Conservation (phyloP, 1,140 invertebrate genomes). For the Elymnias hypermnestra region DNA sequence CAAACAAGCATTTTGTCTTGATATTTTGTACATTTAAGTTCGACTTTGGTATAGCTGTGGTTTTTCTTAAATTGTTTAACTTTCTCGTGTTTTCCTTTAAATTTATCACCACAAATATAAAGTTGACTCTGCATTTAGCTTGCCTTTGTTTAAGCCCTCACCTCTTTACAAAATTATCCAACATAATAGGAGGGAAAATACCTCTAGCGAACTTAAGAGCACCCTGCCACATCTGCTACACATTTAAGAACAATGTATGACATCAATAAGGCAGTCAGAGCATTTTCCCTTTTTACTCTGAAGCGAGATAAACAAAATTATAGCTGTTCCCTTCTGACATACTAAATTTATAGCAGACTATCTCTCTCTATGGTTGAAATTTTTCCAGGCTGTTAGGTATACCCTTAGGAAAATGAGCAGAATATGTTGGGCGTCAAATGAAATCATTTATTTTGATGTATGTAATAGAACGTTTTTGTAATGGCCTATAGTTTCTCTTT, state of each 20-base stretch:
- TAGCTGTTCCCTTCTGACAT: slow-evolving; percentile 10
- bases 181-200: slow-evolving; percentile 18
- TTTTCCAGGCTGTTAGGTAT: slow-evolving; percentile 32
- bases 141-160: slow-evolving; percentile 1
- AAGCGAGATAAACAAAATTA: slow-evolving; percentile 9
- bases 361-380: slow-evolving; percentile 15
- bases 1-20: too few species aligned
- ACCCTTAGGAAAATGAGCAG: slow-evolving; percentile 27
- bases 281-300: slow-evolving; percentile 23
- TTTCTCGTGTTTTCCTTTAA: too few species aligned
- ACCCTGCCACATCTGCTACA: slow-evolving; percentile 30
- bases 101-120: too few species aligned
- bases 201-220: slow-evolving; percentile 24
- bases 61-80: too few species aligned
- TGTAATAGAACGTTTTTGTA: slow-evolving; percentile 22
- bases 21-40: too few species aligned
- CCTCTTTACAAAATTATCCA: slow-evolving; percentile 20
- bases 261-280: slow-evolving; percentile 31
- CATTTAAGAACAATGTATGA: slow-evolving; percentile 36
- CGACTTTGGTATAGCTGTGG: too few species aligned
- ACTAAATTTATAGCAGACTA: not conserved
- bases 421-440: slow-evolving; percentile 36
- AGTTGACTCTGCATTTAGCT: not conserved
- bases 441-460: slow-evolving; percentile 38
- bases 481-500: too few species aligned